Conservation (phyloP, 1,140 invertebrate species). For the Drosophila baimaii region DNA sequence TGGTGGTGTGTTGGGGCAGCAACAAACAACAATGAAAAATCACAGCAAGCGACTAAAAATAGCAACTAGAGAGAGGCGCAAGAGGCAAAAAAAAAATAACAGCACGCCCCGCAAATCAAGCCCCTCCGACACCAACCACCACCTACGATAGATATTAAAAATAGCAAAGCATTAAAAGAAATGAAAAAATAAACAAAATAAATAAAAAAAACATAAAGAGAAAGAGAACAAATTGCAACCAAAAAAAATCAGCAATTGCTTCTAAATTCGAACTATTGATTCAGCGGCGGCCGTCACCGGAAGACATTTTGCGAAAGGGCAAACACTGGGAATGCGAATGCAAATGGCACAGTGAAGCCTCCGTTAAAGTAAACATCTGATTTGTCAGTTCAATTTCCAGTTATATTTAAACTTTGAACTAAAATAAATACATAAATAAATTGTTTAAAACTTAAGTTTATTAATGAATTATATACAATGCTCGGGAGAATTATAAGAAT, state of each 20-base stretch:
- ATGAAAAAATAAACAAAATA: constrained; percentile 25
- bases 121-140: constrained; percentile 34
- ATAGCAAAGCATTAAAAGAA: constrained; percentile 11
- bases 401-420: neutral
- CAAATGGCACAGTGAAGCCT: constrained; percentile 22
- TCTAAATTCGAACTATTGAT: constrained; percentile 75
- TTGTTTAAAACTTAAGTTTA: neutral
- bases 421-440: neutral
- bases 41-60: constrained; percentile 78
- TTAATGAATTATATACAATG: neutral
- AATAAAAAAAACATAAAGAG: constrained; percentile 10
- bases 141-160: constrained; percentile 23
- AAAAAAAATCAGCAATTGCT: constrained; percentile 31
- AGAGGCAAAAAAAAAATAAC: constrained; percentile 48
- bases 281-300: constrained; percentile 55
- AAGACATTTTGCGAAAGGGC: constrained; percentile 73
- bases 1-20: constrained; percentile 25
- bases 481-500: too few relatives aligned
- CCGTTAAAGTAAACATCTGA: neutral
- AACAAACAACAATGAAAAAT: constrained; percentile 77
- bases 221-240: constrained; percentile 23
- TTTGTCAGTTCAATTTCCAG: too few relatives aligned
- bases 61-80: constrained; percentile 44
- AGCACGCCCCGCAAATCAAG: constrained; percentile 38
- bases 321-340: constrained; percentile 61